phyloP scores from a whole-genome alignment of 1,140 invertebrate genomes.

The Lasioglossum albipes region DNA sequence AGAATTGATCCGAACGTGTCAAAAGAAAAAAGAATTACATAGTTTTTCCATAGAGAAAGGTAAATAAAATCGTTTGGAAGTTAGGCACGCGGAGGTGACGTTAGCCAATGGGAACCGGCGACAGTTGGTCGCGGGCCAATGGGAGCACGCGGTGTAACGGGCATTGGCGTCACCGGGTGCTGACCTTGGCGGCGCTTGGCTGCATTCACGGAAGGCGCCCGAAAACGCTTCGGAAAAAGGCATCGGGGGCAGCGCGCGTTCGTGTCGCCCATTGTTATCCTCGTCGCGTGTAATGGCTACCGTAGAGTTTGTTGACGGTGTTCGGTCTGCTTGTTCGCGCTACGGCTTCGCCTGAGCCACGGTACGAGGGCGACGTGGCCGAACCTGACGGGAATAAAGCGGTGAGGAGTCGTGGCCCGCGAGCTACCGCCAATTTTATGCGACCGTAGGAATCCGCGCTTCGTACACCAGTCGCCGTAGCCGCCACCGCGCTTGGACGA shows the following conservation, averaged over 20 bases:
- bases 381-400: slow-evolving; percentile 12
- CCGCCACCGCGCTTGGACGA: slow-evolving; percentile 61
- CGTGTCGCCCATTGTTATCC: slow-evolving; percentile 73
- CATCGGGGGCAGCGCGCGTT: slow-evolving; percentile 58
- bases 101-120: not conserved
- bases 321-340: slow-evolving; percentile 50
- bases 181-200: slow-evolving; percentile 58
- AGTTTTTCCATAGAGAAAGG: not conserved
- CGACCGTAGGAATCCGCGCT: slow-evolving; percentile 50
- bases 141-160: slow-evolving; percentile 4
- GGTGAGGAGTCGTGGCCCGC: not conserved
- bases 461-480: slow-evolving; percentile 47
- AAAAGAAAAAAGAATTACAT: not conserved
- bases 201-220: slow-evolving; percentile 56
- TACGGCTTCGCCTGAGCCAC: slow-evolving; percentile 44
- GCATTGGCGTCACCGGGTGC: slow-evolving; percentile 25
- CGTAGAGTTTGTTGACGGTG: slow-evolving; percentile 69
- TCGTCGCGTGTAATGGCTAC: slow-evolving; percentile 74
- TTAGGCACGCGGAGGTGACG: not conserved
- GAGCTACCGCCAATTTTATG: slow-evolving; percentile 58
- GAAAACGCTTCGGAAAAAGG: slow-evolving; percentile 63
- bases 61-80: slow-evolving; percentile 16
- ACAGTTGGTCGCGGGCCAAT: slow-evolving; percentile 28
- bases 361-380: slow-evolving; percentile 31
- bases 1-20: not conserved